Evolutionary conservation across 2,888 invertebrate genomes (phyloP).

Genomic region (Andrena dorsata): DNA sequence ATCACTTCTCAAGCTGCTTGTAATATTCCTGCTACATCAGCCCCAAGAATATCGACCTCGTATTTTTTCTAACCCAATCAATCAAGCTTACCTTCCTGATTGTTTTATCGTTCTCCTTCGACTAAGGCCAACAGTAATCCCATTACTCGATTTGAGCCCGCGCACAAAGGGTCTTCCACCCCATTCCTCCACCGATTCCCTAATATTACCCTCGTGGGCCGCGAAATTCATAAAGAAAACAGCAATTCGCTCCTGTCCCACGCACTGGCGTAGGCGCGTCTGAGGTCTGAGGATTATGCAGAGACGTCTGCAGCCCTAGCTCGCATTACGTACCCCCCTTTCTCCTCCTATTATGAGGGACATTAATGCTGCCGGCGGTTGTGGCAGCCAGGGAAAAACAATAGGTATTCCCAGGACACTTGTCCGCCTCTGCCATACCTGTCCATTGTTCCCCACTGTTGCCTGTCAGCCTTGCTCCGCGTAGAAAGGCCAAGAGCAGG

Average conservation of each 20-base stretch:
- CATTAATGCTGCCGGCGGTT: constrained; percentile 71
- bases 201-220: constrained; percentile 22
- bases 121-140: neutral
- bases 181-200: neutral
- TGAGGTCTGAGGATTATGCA: constrained; percentile 60
- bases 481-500: constrained; percentile 14
- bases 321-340: constrained; percentile 61
- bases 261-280: constrained; percentile 34
- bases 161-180: neutral
- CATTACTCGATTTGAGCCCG: neutral
- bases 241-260: constrained; percentile 5
- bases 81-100: too few relatives aligned
- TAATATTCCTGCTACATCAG: too few relatives aligned
- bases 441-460: constrained; percentile 61
- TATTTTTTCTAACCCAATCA: too few relatives aligned
- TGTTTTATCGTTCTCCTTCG: neutral
- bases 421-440: constrained; percentile 67
- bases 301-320: constrained; percentile 48
- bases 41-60: too few relatives aligned
- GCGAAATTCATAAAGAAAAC: constrained; percentile 26
- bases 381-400: constrained; percentile 67
- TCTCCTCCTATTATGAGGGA: constrained; percentile 57
- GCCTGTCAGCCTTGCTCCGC: constrained; percentile 30
- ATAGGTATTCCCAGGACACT: constrained; percentile 73
- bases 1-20: too few relatives aligned